phyloP scores from a whole-genome alignment of 1,140 invertebrate species.

The Musca domestica region DNA sequence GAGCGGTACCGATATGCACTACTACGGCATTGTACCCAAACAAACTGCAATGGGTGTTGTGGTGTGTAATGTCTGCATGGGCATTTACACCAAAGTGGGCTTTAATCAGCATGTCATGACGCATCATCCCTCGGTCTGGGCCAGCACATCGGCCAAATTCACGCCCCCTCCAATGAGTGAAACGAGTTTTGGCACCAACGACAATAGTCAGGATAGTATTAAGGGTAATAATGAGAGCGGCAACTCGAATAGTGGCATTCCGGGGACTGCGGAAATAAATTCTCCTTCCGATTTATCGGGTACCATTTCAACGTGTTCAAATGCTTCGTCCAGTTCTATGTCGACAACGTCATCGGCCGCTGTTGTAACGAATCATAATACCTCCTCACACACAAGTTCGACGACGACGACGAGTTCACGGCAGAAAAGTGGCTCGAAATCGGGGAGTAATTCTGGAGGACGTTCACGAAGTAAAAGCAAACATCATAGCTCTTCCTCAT shows the following conservation, averaged over 20 bases:
- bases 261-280: conserved; percentile 24
- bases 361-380: conserved; percentile 26
- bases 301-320: conserved; percentile 24
- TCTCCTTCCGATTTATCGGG: conserved; percentile 27
- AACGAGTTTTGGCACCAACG: conserved; percentile 13
- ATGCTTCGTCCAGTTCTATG: conserved; percentile 39
- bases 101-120: conserved; percentile 48
- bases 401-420: neutral
- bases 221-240: neutral
- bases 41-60: conserved; percentile 40
- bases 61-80: conserved; percentile 40
- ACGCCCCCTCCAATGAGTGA: neutral
- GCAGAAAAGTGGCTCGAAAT: conserved; percentile 34
- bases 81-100: conserved; percentile 45
- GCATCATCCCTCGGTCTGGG: conserved; percentile 46
- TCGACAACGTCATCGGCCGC: conserved; percentile 29
- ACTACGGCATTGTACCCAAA: conserved; percentile 49
- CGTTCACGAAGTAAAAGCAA: conserved; percentile 50
- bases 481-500: conserved; percentile 35
- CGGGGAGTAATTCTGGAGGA: conserved; percentile 33
- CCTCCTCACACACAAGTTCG: too few relatives aligned
- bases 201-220: conserved; percentile 23
- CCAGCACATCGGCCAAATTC: conserved; percentile 38
- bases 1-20: conserved; percentile 43
- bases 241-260: conserved; percentile 9